Evolutionary conservation across 92 coral and sea anemone species (phyloP).

Genomic region (Paramuricea clavata): DNA sequence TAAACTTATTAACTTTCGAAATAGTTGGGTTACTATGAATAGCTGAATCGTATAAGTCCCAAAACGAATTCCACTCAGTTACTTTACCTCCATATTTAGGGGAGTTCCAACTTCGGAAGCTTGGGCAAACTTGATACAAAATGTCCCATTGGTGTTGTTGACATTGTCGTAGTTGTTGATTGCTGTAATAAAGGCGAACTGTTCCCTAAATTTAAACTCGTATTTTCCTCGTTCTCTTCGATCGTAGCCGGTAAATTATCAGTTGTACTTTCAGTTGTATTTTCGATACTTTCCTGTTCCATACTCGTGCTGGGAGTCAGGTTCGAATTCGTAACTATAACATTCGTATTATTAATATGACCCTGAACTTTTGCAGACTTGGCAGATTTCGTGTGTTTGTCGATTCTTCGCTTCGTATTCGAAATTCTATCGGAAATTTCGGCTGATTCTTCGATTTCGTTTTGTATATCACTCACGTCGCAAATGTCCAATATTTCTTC

Average conservation of each 20-base stretch:
- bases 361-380: background rate
- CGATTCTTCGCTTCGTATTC: background rate
- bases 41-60: background rate
- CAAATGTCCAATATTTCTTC: background rate
- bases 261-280: background rate
- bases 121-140: background rate
- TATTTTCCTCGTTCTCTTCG: background rate
- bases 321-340: background rate
- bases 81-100: slow-evolving; percentile 12
- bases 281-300: background rate
- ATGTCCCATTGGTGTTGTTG: background rate
- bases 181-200: background rate
- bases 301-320: background rate
- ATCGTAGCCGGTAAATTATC: no score
- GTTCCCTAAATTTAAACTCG: background rate
- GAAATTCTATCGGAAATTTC: background rate
- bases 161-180: background rate
- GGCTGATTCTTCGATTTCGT: slow-evolving; percentile 19
- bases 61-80: slow-evolving; percentile 14
- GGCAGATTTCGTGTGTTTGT: background rate
- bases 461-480: background rate
- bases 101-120: slow-evolving; percentile 7
- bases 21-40: slow-evolving; percentile 6
- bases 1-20: slow-evolving; percentile 11
- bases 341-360: background rate